phyloP scores from a whole-genome alignment of 2,113 vertebrate species.

The Micronycteris hirsuta region DNA sequence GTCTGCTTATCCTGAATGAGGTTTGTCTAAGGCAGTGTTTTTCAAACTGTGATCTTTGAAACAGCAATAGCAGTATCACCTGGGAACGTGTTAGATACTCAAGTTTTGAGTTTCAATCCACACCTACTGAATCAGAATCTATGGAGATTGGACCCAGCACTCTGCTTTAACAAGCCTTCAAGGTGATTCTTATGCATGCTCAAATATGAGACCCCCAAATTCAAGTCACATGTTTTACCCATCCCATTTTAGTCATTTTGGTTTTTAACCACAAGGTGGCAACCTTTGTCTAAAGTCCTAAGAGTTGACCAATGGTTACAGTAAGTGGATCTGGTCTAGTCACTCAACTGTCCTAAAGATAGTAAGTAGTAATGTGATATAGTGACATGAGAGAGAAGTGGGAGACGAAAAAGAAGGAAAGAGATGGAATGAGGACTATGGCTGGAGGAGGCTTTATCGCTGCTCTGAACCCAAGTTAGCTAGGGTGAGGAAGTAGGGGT shows the following conservation, averaged over 20 bases:
- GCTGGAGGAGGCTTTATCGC: not conserved
- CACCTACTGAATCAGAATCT: not conserved
- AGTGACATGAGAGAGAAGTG: not conserved
- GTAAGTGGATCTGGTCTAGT: not conserved
- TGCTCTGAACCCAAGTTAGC: not conserved
- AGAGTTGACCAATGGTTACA: not conserved
- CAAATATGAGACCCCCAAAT: conserved; percentile 11
- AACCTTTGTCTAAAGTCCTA: conserved; percentile 43
- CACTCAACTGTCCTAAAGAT: not conserved
- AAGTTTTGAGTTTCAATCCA: not conserved
- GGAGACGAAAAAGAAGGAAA: not conserved
- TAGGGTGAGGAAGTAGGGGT: not conserved
- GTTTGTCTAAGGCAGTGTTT: not conserved
- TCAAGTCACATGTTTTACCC: not conserved
- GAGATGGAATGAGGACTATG: not conserved
- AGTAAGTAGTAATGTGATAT: conserved; percentile 13
- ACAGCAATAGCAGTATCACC: not conserved
- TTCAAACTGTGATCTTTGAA: not conserved
- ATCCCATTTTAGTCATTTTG: conserved; percentile 27
- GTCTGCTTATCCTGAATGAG: not conserved
- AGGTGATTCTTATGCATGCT: not conserved
- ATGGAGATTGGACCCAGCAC: not conserved
- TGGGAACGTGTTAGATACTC: not conserved
- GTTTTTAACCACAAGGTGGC: conserved; percentile 63
- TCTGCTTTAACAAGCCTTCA: not conserved